Base-by-base conservation (phyloP, 2,888 invertebrate genomes). In the Apotomis turbidana region DNA sequence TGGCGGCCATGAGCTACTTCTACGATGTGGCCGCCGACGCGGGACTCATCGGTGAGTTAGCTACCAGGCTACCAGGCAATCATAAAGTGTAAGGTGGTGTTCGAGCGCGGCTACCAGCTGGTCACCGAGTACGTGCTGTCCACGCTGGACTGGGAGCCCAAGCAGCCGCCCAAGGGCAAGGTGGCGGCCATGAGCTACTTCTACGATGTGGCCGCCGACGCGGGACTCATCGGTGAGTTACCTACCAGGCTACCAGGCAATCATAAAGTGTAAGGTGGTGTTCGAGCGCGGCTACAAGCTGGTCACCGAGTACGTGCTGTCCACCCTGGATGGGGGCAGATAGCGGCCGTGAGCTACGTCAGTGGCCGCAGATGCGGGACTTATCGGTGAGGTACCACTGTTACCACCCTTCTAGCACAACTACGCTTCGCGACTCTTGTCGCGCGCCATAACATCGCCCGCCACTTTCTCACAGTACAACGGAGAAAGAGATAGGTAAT, bases 21-120 rank as follows among this genome's bases (percentile, higher is more conserved):
- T 99, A 97, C 87, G 99, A 99, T 84, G 95, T 98, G 73, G 98
- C 98, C 4, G 95, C 96, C 0, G 98, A 98, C 86, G 96, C 96
- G 0, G 97, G 97, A 0, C 91, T 98, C 60, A 96, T 98, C 78
- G 95, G 95, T 95, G 75, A 84, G 85, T 3, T 38, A 49, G 6
- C 2, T n/a, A 10, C 10, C 27, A 5, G 5, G 2, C 38, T 38
- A 38, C 57, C n/a, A 57, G 57, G 57, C 5, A 12, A 12, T 9
- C 10, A 57, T 38, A 12, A 57, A 54, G 13, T 8, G 13, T 4
- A 13, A 13, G 5, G 38, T 10, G 38, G 57, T 36, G 5, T 38
- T 57, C 38, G 12, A 58, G 10, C 10, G 10, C 10, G 27, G 27
- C 27, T 9, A 36, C 27, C 10, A 27, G 27, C 75, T 55, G 0